phyloP scores from a whole-genome alignment of 2,113 vertebrate genomes.

The Cyprinodon brontotheroides region DNA sequence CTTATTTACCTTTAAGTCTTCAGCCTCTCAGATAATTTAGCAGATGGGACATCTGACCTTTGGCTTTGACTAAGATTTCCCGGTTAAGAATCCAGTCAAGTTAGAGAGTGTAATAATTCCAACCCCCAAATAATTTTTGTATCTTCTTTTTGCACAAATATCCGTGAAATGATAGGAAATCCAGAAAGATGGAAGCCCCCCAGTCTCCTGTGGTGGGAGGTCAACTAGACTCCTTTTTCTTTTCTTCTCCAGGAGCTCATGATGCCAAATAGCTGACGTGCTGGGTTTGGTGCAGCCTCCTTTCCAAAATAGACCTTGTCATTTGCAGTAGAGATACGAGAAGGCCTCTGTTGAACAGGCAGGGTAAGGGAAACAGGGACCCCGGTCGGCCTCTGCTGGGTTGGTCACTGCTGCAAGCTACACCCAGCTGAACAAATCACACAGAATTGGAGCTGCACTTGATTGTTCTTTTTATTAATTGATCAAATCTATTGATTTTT shows the following conservation, averaged over 20 bases:
- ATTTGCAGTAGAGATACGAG: constrained; percentile 73
- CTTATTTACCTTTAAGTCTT: constrained; percentile 66
- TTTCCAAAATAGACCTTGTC: constrained; percentile 93
- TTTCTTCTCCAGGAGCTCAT: constrained; percentile 69
- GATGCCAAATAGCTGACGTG: constrained; percentile 80
- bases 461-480: too few species aligned
- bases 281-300: constrained; percentile 78
- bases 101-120: constrained; percentile 2
- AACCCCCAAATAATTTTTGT: constrained; percentile 26
- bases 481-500: too few species aligned
- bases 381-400: constrained; percentile 10
- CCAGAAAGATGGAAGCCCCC: constrained; percentile 71
- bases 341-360: constrained; percentile 53
- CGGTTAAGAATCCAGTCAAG: constrained; percentile 30
- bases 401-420: constrained; percentile 24
- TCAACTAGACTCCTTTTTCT: constrained; percentile 67
- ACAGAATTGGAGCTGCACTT: too few species aligned
- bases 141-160: constrained; percentile 49
- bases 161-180: constrained; percentile 67
- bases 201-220: constrained; percentile 68
- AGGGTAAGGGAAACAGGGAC: constrained; percentile 6
- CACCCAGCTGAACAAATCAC: not conserved
- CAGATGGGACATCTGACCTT: constrained; percentile 43
- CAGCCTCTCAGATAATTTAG: constrained; percentile 53
- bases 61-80: constrained; percentile 15